These are phyloP conservation scores for Cephus pygmeus DNA, from an alignment of 2,888 invertebrate species.

Conservation along the genomic window DNA sequence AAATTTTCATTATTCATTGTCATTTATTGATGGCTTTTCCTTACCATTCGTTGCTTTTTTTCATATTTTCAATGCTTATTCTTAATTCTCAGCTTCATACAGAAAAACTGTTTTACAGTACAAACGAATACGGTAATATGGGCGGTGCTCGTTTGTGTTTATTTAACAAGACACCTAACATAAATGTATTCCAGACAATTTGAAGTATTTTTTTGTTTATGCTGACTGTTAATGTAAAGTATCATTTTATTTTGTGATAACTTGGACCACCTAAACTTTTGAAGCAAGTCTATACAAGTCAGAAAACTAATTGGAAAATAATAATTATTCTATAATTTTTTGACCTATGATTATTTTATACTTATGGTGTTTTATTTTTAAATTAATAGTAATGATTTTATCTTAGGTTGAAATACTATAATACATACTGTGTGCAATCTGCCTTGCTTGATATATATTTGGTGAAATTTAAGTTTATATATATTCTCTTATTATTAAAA, in stretches of 20 bases:
- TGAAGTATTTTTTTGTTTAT: neutral
- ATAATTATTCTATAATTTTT: neutral
- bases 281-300: neutral
- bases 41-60: neutral
- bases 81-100: neutral
- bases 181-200: neutral
- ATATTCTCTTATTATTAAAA: neutral
- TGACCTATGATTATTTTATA: neutral
- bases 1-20: constrained; percentile 9
- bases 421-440: neutral
- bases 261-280: neutral
- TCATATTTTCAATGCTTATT: neutral
- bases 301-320: neutral
- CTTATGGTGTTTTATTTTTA: neutral
- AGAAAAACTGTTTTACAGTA: neutral
- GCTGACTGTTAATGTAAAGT: neutral
- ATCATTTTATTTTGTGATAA: neutral
- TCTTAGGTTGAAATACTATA: neutral
- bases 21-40: neutral
- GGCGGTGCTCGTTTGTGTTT: constrained; percentile 5
- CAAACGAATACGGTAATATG: neutral
- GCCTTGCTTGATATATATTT: neutral
- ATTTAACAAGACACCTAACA: neutral
- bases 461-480: neutral
- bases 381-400: neutral